Evolutionary conservation across 2,888 invertebrate genomes (phyloP).

Genomic region (Zygogramma bicolorata): DNA sequence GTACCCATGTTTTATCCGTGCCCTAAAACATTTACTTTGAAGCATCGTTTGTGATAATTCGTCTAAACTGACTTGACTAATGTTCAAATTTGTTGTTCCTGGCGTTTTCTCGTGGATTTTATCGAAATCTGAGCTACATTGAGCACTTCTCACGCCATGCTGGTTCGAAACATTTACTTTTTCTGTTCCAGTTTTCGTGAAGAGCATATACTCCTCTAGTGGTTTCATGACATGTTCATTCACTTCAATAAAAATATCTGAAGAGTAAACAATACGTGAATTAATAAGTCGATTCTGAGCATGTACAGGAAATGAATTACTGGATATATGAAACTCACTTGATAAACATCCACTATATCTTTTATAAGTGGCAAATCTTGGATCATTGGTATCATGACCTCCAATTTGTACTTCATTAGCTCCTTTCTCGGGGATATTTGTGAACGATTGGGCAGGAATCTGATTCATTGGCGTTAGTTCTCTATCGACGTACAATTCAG

Average conservation of each 20-base stretch:
- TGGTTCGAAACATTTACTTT: conserved; percentile 89
- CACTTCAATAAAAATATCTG: conserved; percentile 88
- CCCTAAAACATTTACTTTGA: conserved; percentile 75
- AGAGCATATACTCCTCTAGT: conserved; percentile 92
- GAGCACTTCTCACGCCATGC: conserved; percentile 87
- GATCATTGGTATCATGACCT: conserved; percentile 87
- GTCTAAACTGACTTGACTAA: conserved; percentile 68
- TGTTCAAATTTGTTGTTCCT: conserved; percentile 71
- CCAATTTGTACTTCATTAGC: conserved; percentile 89
- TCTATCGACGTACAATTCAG: conserved; percentile 80
- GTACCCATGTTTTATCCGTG: conserved; percentile 85
- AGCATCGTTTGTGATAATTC: no score
- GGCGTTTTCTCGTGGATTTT: conserved; percentile 71
- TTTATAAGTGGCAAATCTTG: conserved; percentile 84
- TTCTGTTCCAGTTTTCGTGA: conserved; percentile 85
- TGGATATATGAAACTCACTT: conserved; percentile 72
- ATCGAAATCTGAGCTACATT: conserved; percentile 85
- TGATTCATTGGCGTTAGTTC: conserved; percentile 79
- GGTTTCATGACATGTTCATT: conserved; percentile 91
- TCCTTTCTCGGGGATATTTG: conserved; percentile 77
- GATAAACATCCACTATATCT: conserved; percentile 92
- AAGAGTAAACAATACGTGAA: conserved; percentile 32
- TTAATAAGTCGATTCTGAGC: not conserved
- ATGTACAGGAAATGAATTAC: not conserved
- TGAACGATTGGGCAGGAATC: conserved; percentile 76